These are phyloP conservation scores for Anolis carolinensis DNA, from an alignment of 2,113 vertebrate genomes.

Conservation along the genomic window DNA sequence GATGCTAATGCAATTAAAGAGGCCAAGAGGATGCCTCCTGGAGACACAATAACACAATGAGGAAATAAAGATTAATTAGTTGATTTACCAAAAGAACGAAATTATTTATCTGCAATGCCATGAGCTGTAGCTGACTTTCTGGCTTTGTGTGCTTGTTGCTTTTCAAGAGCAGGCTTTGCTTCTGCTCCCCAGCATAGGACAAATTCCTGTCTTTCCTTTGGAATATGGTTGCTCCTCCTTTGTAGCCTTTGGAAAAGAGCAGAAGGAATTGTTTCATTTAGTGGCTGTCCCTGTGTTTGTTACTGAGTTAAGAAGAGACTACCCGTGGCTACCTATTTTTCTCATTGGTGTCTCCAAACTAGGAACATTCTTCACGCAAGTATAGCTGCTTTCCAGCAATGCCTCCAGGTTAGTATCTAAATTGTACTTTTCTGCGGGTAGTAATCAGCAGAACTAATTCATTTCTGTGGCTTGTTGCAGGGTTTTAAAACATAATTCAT, in stretches of 20 bases:
- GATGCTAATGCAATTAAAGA: conserved; percentile 67
- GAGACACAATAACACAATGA: conserved; percentile 59
- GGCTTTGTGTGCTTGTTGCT: conserved; percentile 34
- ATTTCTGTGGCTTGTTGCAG: no score
- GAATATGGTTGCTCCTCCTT: not conserved
- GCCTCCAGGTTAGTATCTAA: conserved; percentile 7
- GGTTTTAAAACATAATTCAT: no score
- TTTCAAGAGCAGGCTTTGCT: conserved; percentile 28
- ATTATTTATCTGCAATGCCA: conserved; percentile 50
- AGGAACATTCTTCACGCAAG: conserved; percentile 31
- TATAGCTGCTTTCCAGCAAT: accelerated
- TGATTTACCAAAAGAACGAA: conserved; percentile 60
- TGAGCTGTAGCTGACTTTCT: conserved; percentile 41
- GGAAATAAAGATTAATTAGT: conserved; percentile 70
- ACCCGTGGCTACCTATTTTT: not conserved
- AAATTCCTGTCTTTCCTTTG: conserved; percentile 9
- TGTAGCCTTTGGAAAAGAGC: not conserved
- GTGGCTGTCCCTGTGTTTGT: conserved; percentile 13
- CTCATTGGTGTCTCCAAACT: conserved; percentile 32
- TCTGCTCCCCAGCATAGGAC: conserved; percentile 32
- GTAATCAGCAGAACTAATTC: not conserved
- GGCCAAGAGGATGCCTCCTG: conserved; percentile 61
- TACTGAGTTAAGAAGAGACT: conserved; percentile 26
- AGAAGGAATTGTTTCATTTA: conserved; percentile 31
- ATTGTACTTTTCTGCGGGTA: not conserved